Base-by-base conservation (phyloP, 1,140 invertebrate genomes). In the Periplaneta americana region DNA sequence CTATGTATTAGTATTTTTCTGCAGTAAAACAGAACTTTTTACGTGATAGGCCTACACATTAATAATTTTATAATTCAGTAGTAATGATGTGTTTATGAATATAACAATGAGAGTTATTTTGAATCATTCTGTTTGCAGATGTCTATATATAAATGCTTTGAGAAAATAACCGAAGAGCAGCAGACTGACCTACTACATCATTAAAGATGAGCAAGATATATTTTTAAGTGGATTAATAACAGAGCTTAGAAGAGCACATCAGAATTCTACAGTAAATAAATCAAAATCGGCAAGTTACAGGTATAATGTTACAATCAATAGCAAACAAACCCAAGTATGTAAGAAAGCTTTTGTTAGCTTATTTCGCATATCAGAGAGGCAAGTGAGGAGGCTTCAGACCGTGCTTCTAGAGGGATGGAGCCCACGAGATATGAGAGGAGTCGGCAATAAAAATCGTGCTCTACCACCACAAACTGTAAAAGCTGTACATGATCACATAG, bases 201-300 rank as follows among this genome's bases (percentile, higher is more conserved):
- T 34, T 34, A 78, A 78, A 78, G 76, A 78, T 34, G 76, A 78
- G 35, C 76, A 78, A 78, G 76, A 78, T 34, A 78, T 78, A 34
- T 78, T 31, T 35, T 78, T 78, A 35, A 34, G 32, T n/a, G 35
- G 15, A 35, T 35, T 35, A 10, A 31, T 34, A 33, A 28, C 34
- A 33, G 11, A 33, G 35, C 31, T 33, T 34, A 10, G 28, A 33
- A 28, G 34, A 35, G 31, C 10, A 28, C 28, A 13, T 32, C n/a
- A 78, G 18, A 33, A 10, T 78, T 35, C 76, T 78, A 35, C 32
- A 78, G 28, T 9, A 34, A 10, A 32, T 33, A 32, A 78, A 6
- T 34, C 28, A 78, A 34, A 32, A n/a, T n/a, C n/a, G n/a, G n/a
- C n/a, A n/a, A n/a, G n/a, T 78, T 34, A 33, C n/a, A 78, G 35